phyloP scores from a whole-genome alignment of 2,113 vertebrate species.

The Lepus americanus region DNA sequence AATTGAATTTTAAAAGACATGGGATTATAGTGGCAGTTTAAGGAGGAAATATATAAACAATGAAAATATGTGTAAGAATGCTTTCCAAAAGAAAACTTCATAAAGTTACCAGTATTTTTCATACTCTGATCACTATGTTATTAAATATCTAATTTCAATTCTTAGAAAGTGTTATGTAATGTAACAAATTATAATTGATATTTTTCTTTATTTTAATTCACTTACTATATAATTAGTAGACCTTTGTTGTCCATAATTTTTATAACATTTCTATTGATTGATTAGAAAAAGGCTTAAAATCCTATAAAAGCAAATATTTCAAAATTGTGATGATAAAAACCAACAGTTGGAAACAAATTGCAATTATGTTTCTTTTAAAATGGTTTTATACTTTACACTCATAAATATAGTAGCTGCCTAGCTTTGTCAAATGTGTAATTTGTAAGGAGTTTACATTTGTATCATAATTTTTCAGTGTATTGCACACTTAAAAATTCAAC shows the following conservation, averaged over 20 bases:
- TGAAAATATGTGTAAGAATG: not conserved
- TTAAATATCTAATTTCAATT: not conserved
- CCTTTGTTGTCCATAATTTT: constrained; percentile 20
- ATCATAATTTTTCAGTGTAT: not conserved
- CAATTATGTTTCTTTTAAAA: not conserved
- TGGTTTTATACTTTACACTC: not conserved
- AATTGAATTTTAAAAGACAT: constrained; percentile 24
- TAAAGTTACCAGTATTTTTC: not conserved
- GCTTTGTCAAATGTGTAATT: not conserved
- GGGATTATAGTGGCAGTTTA: not conserved
- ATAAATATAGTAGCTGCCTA: not conserved
- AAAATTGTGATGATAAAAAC: constrained; percentile 11
- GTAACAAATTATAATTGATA: not conserved
- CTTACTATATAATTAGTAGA: not conserved
- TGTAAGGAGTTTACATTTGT: not conserved
- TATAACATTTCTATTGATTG: constrained; percentile 28
- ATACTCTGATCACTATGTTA: not conserved
- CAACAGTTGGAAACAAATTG: not conserved
- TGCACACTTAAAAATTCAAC: constrained; percentile 42
- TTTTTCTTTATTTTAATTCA: not conserved
- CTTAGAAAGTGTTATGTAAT: not conserved
- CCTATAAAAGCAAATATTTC: constrained; percentile 9
- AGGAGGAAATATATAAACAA: not conserved
- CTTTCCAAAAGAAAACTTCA: not conserved
- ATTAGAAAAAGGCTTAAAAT: not conserved